These are phyloP conservation scores for Grus americana DNA, from an alignment of 2,113 vertebrate species.

Conservation along the genomic window DNA sequence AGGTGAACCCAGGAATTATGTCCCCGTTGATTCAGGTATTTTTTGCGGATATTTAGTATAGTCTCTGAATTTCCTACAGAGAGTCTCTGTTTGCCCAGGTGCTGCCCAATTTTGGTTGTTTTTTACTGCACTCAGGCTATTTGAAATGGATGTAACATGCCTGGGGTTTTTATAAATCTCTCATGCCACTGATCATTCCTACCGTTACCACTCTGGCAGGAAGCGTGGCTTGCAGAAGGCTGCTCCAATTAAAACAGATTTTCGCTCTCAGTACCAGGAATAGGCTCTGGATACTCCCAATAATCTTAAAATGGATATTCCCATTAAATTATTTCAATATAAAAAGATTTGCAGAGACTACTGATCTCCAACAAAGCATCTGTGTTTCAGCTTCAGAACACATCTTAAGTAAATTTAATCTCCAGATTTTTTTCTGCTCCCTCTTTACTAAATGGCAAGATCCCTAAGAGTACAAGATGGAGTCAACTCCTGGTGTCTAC, in stretches of 20 bases:
- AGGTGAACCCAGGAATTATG: neutral
- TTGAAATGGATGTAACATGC: neutral
- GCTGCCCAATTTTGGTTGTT: neutral
- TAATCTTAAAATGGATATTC: neutral
- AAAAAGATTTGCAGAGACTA: neutral
- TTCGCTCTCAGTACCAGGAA: neutral
- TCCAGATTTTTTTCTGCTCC: accelerated
- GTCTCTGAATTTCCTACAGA: neutral
- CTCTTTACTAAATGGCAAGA: neutral
- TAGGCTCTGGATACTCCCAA: neutral
- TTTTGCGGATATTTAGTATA: accelerated
- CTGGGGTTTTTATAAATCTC: neutral
- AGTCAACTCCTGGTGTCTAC: neutral
- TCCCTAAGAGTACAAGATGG: neutral
- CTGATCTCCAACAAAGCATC: neutral
- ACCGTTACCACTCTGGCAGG: neutral
- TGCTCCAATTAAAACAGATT: neutral
- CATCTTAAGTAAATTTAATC: neutral
- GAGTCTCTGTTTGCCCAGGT: neutral
- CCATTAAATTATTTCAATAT: neutral
- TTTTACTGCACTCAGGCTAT: neutral
- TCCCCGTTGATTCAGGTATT: neutral
- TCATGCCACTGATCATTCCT: neutral
- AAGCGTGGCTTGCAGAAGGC: neutral
- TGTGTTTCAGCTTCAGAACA: neutral